These are phyloP conservation scores for Panulirus ornatus DNA, from an alignment of 1,140 invertebrate genomes.

Conservation along the genomic window DNA sequence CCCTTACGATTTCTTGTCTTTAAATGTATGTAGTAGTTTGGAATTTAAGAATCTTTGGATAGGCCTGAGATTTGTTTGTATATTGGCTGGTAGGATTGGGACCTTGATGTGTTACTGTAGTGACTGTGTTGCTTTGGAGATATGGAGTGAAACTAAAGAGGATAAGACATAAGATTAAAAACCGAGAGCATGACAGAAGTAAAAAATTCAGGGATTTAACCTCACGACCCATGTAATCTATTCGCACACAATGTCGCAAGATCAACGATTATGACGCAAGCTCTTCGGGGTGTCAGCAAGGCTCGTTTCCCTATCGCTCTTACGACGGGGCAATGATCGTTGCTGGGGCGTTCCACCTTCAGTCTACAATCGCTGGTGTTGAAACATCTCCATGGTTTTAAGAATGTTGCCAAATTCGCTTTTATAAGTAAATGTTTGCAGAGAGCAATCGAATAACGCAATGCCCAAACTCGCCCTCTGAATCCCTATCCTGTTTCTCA, in stretches of 20 bases:
- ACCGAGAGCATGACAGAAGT: conserved; percentile 65
- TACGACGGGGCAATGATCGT: background rate
- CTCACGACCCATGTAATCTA: conserved; percentile 44
- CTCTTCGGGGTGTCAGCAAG: conserved; percentile 24
- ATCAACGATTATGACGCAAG: conserved; percentile 53
- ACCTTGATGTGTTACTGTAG: conserved; percentile 59
- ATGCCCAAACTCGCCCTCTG: too few relatives aligned
- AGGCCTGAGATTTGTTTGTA: conserved; percentile 62
- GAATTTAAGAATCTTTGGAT: conserved; percentile 46
- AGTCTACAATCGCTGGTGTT: conserved; percentile 51
- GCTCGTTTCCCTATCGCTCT: background rate
- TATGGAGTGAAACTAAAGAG: conserved; percentile 22
- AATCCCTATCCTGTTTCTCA: too few relatives aligned
- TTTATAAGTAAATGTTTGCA: conserved; percentile 42
- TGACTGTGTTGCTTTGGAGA: conserved; percentile 56
- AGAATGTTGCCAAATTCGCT: conserved; percentile 45
- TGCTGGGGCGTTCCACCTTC: background rate
- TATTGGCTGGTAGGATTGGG: conserved; percentile 61
- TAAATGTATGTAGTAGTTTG: conserved; percentile 36
- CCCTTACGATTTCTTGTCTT: background rate
- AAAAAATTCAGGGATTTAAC: conserved; percentile 67
- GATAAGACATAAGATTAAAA: background rate
- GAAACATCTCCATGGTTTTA: conserved; percentile 31
- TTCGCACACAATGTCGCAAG: conserved; percentile 24
- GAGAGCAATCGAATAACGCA: conserved; percentile 19